Conservation (phyloP, 2,113 vertebrate species). For the Paralichthys olivaceus region DNA sequence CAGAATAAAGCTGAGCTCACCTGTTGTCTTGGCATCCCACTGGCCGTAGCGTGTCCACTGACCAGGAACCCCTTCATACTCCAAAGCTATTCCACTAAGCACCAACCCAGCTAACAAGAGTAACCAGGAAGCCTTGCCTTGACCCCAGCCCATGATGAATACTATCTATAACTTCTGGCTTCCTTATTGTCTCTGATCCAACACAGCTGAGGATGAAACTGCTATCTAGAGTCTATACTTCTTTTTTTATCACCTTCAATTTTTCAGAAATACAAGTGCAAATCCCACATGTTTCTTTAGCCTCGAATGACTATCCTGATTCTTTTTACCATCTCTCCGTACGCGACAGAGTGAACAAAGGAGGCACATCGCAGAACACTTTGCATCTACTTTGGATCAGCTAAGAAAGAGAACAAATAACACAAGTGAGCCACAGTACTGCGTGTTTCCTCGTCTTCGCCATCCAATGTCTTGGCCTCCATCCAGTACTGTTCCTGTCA, state of each 20-base stretch:
- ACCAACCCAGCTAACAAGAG: constrained; percentile 73
- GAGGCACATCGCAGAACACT: constrained; percentile 54
- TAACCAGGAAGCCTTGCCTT: constrained; percentile 47
- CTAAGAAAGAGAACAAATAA: constrained; percentile 64
- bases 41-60: constrained; percentile 94
- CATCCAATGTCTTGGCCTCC: constrained; percentile 76
- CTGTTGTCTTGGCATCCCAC: constrained; percentile 88
- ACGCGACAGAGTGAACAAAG: constrained; percentile 54
- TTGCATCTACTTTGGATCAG: constrained; percentile 67
- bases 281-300: constrained; percentile 58
- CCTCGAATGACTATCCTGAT: constrained; percentile 74
- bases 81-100: constrained; percentile 80
- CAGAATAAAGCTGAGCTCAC: constrained; percentile 92
- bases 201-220: constrained; percentile 39
- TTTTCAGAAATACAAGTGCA: constrained; percentile 16
- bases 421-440: constrained; percentile 62
- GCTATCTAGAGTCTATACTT: constrained; percentile 45
- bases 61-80: constrained; percentile 91
- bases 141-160: constrained; percentile 69
- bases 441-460: constrained; percentile 72
- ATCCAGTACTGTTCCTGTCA: constrained; percentile 69
- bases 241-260: constrained; percentile 47
- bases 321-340: constrained; percentile 76
- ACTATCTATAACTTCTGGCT: constrained; percentile 58
- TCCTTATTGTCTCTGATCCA: constrained; percentile 53